Evolutionary conservation across 1,140 invertebrate genomes (phyloP).

Genomic region (Agrilus planipennis): DNA sequence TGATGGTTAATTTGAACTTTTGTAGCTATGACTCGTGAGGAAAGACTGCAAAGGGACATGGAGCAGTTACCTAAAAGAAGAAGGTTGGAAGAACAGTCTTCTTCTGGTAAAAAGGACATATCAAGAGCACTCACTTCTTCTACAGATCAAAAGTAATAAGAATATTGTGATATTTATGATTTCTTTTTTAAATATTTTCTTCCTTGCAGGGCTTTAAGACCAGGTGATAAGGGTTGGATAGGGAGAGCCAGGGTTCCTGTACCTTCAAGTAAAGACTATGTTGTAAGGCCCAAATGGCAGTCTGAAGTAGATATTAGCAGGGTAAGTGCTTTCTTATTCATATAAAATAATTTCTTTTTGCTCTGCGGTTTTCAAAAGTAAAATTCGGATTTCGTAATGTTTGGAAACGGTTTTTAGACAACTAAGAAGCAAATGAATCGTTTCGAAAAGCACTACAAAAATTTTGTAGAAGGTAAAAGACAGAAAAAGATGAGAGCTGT

Average conservation of each 20-base stretch:
- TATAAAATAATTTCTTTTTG: conserved; percentile 7
- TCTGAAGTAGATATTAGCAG: conserved; percentile 73
- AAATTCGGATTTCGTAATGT: conserved; percentile 11
- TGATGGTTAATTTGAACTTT: conserved; percentile 4
- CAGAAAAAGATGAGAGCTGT: conserved; percentile 72
- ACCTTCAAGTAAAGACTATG: conserved; percentile 94
- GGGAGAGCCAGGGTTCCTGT: conserved; percentile 85
- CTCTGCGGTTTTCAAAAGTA: conserved; percentile 5
- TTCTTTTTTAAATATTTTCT: conserved; percentile 8
- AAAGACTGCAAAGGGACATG: conserved; percentile 81
- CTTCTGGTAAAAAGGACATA: conserved; percentile 35
- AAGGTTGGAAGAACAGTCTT: conserved; percentile 48
- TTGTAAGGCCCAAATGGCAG: conserved; percentile 85
- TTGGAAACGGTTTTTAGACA: too few relatives aligned
- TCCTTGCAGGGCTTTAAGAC: conserved; percentile 49
- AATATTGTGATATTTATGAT: neutral
- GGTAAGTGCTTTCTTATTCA: conserved; percentile 38
- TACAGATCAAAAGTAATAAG: conserved; percentile 32
- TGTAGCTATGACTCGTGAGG: conserved; percentile 67
- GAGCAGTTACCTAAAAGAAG: conserved; percentile 61
- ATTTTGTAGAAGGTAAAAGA: conserved; percentile 77
- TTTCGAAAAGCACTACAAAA: conserved; percentile 85
- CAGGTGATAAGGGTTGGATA: conserved; percentile 93
- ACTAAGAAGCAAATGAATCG: conserved; percentile 72
- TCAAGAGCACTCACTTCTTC: conserved; percentile 24